Conservation (phyloP, 2,888 invertebrate genomes). For the Danaus chrysippus region DNA sequence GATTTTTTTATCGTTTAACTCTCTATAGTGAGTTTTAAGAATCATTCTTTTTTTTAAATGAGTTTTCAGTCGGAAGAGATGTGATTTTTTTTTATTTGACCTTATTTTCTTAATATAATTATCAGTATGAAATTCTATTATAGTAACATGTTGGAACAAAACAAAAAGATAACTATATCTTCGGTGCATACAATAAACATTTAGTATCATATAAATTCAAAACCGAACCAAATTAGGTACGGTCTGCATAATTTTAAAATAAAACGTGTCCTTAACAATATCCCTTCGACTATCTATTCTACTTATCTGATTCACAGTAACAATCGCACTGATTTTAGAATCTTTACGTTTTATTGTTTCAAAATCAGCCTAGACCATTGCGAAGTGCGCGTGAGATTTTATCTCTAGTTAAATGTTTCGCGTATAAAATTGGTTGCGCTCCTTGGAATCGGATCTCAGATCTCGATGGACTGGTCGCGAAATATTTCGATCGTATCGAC, state of each 20-base stretch:
- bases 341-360: constrained; percentile 48
- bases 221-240: constrained; percentile 29
- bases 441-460: constrained; percentile 60
- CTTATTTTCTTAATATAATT: no score
- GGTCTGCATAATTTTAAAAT: constrained; percentile 35
- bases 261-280: constrained; percentile 44
- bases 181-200: constrained; percentile 19
- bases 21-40: constrained; percentile 49
- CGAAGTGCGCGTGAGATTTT: constrained; percentile 59
- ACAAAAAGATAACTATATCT: not conserved
- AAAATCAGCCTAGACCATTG: constrained; percentile 44
- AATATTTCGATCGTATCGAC: constrained; percentile 57
- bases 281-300: constrained; percentile 52
- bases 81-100: no score
- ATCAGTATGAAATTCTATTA: no score
- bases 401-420: constrained; percentile 72
- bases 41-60: constrained; percentile 47
- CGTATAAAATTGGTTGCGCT: constrained; percentile 75
- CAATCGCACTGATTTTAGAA: constrained; percentile 58
- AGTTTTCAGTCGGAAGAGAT: constrained; percentile 44
- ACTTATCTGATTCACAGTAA: constrained; percentile 69
- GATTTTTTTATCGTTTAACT: constrained; percentile 49
- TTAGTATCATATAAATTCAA: constrained; percentile 25
- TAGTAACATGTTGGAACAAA: not conserved
- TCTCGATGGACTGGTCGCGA: constrained; percentile 46